Evolutionary conservation across 2,888 invertebrate genomes (phyloP).

Genomic region (Drosophila prostipennis): DNA sequence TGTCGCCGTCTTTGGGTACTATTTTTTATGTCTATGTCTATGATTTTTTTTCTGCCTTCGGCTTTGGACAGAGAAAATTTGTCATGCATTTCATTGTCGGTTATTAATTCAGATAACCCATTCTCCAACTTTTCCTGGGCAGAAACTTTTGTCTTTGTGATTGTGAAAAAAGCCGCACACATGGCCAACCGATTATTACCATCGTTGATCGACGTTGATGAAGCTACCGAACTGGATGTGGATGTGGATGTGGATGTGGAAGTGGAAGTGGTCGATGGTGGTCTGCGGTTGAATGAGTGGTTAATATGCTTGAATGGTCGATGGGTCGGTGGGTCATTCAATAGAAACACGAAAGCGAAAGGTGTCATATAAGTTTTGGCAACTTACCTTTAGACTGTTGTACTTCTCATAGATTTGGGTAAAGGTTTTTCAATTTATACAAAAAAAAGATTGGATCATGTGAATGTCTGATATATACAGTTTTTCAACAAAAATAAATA

Average conservation of each 20-base stretch:
- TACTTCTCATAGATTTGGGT: background rate
- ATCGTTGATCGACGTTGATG: slow-evolving; percentile 1
- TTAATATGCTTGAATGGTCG: slow-evolving; percentile 1
- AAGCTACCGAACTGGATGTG: slow-evolving; percentile 23
- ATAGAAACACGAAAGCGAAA: slow-evolving; percentile 11
- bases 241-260: slow-evolving; percentile 23
- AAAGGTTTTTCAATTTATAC: background rate
- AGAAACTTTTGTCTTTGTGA: slow-evolving; percentile 24
- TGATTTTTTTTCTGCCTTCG: slow-evolving; percentile 3
- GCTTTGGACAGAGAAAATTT: slow-evolving; percentile 28
- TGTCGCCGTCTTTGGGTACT: slow-evolving; percentile 9
- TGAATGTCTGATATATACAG: too few relatives aligned
- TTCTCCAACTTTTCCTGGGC: slow-evolving; percentile 28
- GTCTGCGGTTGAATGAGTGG: slow-evolving; percentile 1
- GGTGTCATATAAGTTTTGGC: slow-evolving; percentile 1
- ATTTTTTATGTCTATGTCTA: background rate
- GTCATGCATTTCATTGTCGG: slow-evolving; percentile 46
- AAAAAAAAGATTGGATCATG: too few relatives aligned
- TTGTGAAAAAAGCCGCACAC: slow-evolving; percentile 8
- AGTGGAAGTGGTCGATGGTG: slow-evolving; percentile 17
- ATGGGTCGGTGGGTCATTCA: slow-evolving; percentile 10
- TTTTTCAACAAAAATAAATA: too few relatives aligned
- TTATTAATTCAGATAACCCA: slow-evolving; percentile 11
- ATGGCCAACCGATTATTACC: slow-evolving; percentile 8
- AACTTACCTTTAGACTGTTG: background rate